These are phyloP conservation scores for Scaptomyza caliginosa DNA, from an alignment of 2,888 invertebrate species.

Conservation along the genomic window DNA sequence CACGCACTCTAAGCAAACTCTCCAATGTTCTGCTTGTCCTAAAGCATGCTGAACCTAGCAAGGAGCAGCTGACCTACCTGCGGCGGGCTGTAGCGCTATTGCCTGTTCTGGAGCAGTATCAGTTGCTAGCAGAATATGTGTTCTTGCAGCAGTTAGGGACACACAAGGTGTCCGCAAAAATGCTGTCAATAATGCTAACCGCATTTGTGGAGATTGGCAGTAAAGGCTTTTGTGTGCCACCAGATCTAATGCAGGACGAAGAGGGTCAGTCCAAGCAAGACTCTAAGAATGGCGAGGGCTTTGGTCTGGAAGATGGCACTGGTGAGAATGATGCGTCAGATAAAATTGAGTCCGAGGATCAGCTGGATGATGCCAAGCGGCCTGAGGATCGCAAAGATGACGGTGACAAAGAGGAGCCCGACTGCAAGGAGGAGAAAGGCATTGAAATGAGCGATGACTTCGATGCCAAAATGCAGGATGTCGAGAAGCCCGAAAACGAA, in stretches of 20 bases:
- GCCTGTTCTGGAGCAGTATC: constrained; percentile 91
- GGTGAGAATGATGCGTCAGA: constrained; percentile 96
- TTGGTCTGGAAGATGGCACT: constrained; percentile 95
- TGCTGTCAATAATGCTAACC: constrained; percentile 91
- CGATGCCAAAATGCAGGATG: constrained; percentile 88
- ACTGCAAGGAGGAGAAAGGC: constrained; percentile 94
- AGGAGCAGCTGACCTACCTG: constrained; percentile 58
- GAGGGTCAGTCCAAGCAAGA: constrained; percentile 86
- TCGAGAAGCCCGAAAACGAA: constrained; percentile 87
- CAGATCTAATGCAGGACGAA: constrained; percentile 91
- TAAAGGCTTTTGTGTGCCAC: constrained; percentile 97
- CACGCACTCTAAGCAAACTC: constrained; percentile 83
- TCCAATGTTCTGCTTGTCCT: constrained; percentile 84
- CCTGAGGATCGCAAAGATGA: constrained; percentile 88
- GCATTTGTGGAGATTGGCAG: constrained; percentile 93
- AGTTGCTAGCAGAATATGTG: constrained; percentile 90
- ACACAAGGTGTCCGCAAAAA: constrained; percentile 92
- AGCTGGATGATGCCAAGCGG: constrained; percentile 93
- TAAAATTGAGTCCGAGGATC: constrained; percentile 92
- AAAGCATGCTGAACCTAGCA: constrained; percentile 83
- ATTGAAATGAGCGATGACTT: constrained; percentile 99
- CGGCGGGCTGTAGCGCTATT: constrained; percentile 79
- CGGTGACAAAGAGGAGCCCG: constrained; percentile 88
- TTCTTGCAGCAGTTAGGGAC: constrained; percentile 91
- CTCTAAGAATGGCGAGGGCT: constrained; percentile 88